A percentile compares a stretch with the other conserved stretches of the same genome.
phyloP scores from a whole-genome alignment of 1,140 invertebrate species.

The Mercenaria mercenaria region DNA sequence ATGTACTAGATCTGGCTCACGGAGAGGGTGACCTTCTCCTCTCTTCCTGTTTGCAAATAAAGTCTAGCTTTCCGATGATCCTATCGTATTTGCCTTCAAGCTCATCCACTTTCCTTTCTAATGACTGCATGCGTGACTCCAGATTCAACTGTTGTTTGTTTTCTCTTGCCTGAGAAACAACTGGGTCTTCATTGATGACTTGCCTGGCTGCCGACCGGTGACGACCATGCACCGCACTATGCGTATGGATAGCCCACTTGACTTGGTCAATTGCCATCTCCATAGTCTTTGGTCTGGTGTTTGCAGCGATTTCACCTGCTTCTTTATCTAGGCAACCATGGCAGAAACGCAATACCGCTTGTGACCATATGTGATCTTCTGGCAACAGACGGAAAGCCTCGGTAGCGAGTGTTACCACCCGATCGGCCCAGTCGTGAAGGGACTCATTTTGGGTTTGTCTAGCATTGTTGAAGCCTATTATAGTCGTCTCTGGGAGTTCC shows the following conservation, averaged over 20 bases:
- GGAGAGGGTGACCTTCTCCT: not conserved
- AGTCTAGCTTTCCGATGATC: not conserved
- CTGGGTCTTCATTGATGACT: not conserved
- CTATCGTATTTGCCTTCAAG: not conserved
- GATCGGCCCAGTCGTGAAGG: slow-evolving; percentile 5
- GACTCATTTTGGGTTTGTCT: not conserved
- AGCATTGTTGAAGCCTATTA: not conserved
- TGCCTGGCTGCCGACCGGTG: not conserved
- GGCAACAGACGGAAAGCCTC: slow-evolving; percentile 26
- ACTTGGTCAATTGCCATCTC: slow-evolving; percentile 7
- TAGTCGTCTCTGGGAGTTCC: slow-evolving; percentile 29
- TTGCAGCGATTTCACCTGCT: not conserved
- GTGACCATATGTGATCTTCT: not conserved
- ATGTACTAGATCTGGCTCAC: no score
- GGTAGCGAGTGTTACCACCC: slow-evolving; percentile 2
- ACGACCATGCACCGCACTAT: not conserved
- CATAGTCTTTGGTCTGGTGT: not conserved
- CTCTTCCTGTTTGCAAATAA: not conserved
- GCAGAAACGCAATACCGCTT: slow-evolving; percentile 32
- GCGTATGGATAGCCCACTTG: slow-evolving; percentile 12
- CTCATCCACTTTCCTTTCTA: not conserved
- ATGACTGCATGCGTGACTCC: not conserved
- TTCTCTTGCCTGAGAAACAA: not conserved
- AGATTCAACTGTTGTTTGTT: no score
- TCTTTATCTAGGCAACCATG: slow-evolving; percentile 5